Base-by-base conservation (phyloP, 2,888 invertebrate genomes). In the Meta bourneti region DNA sequence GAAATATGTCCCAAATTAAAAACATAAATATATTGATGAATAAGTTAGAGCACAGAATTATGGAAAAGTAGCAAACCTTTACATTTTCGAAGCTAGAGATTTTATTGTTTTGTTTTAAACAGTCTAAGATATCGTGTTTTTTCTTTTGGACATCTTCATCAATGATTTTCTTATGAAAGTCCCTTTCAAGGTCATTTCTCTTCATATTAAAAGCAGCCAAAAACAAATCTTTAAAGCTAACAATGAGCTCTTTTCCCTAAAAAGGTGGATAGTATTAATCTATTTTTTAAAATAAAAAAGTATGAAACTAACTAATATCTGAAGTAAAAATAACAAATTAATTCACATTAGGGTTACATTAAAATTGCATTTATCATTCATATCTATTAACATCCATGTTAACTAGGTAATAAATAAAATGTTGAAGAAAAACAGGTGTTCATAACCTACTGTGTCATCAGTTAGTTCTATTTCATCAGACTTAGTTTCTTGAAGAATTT, bases 191-290 rank as follows among this genome's bases (percentile, higher is more conserved):
- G 49, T 85, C 90, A 7, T 16, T n/a, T 74, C 80, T 90, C n/a
- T 90, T 90, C n/a, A 85, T 6, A 49, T 51, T 49, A 34, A 90
- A 90, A 13, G 80, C 71, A 51, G 20, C 61, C n/a, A 85, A 61
- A 85, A 80, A 90, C n/a, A 90, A 80, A 34, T 90, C 79, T 16
- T 74, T 80, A n/a, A 90, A 90, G n/a, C 49, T 74, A 54, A 90
- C 80, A 51, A 75, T 70, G 9, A 78, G 20, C 69, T 90, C 84
- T n/a, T 80, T 74, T n/a, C 61, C 61, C 90, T 90, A 78, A 20
- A 79, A 90, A 74, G 1, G 34, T 34, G 4, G 34, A 34, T 34
- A 16, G 8, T 34, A 82, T 48, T 6, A 71, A 19, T n/a, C 0
- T 11, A 20, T n/a, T 6, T n/a, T 34, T 34, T 34, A 34, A 34